Base-by-base conservation (phyloP, 92 coral and sea anemone genomes). In the Phenganax marumi region DNA sequence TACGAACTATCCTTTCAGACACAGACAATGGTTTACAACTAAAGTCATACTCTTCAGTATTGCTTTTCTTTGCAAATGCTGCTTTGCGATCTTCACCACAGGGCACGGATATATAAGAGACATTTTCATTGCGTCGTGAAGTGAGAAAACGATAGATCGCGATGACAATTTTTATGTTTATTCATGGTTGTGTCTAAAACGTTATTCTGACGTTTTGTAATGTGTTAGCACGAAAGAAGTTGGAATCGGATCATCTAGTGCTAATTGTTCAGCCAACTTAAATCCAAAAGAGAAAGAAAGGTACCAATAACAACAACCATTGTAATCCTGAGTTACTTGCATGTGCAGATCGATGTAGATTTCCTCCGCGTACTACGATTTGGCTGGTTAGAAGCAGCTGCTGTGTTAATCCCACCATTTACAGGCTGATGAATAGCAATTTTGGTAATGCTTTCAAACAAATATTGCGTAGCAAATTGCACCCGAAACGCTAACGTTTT, bases 1-100 rank as follows among this genome's bases (percentile, higher is more conserved):
- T 7, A 66, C 72, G 17, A 66, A 66, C 19, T 66, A 66, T 66
- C 72, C 72, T 10, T 66, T 24, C 72, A 66, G 43, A 66, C 72
- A 66, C 50, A 66, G 48, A 33, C 72, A 66, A 33, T 66, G 72
- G 72, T 66, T 66, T 33, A 66, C 72, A 0, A 66, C 16, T 9
- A 66, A 66, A 66, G 17, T 66, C 0, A 66, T 66, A 25, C 48
- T 66, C 50, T 2, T 66, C 43, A 19, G 48, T 4, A 22, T 66
- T 12, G 72, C 72, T 66, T 66, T 66, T 2, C 18, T 66, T 66
- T 66, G 72, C 43, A 18, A 25, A 25, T 33, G 43, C 43, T 33
- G 5, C 5, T 33, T 33, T 66, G 18, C 48, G 17, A 25, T 66
- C 49, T 66, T 25, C 24, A 66, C 72, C 26, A 66, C 49, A 2